Evolutionary conservation across 2,113 vertebrate genomes (phyloP).

Genomic region (Cariama cristata): DNA sequence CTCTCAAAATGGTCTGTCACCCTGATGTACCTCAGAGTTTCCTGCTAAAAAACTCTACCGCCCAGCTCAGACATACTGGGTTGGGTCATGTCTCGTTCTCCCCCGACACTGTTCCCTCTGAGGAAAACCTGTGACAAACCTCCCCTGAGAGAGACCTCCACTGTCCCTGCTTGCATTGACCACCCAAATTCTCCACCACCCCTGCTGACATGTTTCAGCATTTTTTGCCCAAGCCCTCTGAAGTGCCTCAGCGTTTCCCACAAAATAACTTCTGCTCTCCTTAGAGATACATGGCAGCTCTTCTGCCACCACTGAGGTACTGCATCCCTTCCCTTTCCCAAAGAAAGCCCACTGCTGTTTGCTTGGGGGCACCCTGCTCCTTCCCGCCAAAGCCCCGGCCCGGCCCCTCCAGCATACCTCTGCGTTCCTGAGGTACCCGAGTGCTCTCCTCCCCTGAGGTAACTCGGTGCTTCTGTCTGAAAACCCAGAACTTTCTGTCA

Average conservation of each 20-base stretch:
- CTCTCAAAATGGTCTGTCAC: neutral
- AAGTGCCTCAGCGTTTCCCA: neutral
- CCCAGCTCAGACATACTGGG: neutral
- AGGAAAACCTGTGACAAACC: neutral
- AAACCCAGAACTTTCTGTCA: neutral
- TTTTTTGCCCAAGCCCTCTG: neutral
- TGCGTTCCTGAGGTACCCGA: neutral
- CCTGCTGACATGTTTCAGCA: neutral
- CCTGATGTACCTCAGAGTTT: neutral
- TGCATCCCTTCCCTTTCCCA: accelerated
- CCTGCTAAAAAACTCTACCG: neutral
- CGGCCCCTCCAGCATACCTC: neutral
- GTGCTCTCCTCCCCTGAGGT: accelerated
- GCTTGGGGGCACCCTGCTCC: neutral
- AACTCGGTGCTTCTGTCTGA: accelerated
- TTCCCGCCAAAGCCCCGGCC: neutral
- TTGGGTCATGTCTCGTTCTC: accelerated
- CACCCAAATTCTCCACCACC: neutral
- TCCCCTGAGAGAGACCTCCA: neutral
- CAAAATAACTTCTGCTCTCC: neutral
- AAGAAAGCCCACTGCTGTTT: neutral
- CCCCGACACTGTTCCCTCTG: neutral
- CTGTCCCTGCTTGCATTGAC: neutral
- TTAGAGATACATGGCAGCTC: neutral
- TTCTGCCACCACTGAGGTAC: neutral